Evolutionary conservation across 2,797 vertebrate genomes (phyloP).

Genomic region (Coregonus sp.): DNA sequence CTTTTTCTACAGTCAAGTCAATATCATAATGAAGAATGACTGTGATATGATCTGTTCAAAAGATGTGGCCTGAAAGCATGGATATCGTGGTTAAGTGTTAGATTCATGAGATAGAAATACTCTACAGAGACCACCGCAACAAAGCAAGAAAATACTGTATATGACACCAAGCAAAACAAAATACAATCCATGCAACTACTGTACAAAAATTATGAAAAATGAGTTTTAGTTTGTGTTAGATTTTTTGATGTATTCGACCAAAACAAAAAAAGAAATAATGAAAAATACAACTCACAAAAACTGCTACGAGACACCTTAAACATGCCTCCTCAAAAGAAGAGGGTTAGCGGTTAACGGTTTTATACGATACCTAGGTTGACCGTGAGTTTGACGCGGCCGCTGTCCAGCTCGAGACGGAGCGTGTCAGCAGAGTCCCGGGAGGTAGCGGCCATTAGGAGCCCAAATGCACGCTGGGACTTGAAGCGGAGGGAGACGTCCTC

Average conservation of each 20-base stretch:
- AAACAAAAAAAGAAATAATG: constrained; percentile 35
- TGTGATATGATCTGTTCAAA: constrained; percentile 72
- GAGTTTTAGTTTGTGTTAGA: constrained; percentile 55
- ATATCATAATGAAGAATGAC: constrained; percentile 43
- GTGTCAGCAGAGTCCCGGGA: constrained; percentile 94
- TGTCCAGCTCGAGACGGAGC: constrained; percentile 90
- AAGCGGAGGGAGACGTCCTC: constrained; percentile 97
- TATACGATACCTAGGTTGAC: constrained; percentile 97
- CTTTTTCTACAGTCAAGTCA: neutral
- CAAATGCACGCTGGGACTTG: constrained; percentile 94
- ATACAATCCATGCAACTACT: constrained; percentile 68
- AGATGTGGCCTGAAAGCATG: constrained; percentile 83
- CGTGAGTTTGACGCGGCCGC: constrained; percentile 93
- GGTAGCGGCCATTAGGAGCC: constrained; percentile 91
- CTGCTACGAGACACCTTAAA: constrained; percentile 8
- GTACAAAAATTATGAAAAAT: constrained; percentile 29
- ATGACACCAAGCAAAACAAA: constrained; percentile 58
- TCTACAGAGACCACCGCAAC: constrained; percentile 56
- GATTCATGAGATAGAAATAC: constrained; percentile 70
- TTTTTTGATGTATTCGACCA: constrained; percentile 27
- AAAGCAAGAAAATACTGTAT: constrained; percentile 47
- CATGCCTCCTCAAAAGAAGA: constrained; percentile 34
- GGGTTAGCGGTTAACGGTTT: constrained; percentile 11
- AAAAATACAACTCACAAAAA: constrained; percentile 35
- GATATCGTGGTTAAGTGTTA: constrained; percentile 76